Percentiles rank a stretch among this genome's conserved stretches.
These are phyloP conservation scores for Drosophila repletoides DNA, from an alignment of 1,140 invertebrate genomes.

Conservation along the genomic window DNA sequence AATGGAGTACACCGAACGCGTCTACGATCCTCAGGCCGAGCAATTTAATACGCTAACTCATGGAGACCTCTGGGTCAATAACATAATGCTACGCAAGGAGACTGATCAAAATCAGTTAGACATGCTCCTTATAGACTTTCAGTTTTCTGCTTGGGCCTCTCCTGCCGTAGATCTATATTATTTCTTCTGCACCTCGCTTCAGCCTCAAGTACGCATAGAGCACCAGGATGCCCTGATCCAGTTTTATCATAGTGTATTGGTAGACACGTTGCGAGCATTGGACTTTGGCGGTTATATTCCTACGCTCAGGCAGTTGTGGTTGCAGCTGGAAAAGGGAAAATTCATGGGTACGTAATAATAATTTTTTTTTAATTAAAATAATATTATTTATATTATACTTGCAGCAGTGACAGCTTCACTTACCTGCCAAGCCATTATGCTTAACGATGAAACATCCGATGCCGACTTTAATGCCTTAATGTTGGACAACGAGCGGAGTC, in stretches of 20 bases:
- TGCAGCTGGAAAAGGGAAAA: slow-evolving; percentile 61
- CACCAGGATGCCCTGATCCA: slow-evolving; percentile 57
- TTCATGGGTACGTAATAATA: slow-evolving; percentile 61
- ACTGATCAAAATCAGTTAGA: slow-evolving; percentile 78
- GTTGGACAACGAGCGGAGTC: slow-evolving; percentile 53
- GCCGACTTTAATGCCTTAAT: slow-evolving; percentile 68
- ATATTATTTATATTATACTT: too few species aligned
- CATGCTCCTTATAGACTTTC: slow-evolving; percentile 82
- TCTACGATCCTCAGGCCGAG: slow-evolving; percentile 71
- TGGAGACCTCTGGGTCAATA: slow-evolving; percentile 87
- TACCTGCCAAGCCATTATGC: slow-evolving; percentile 52
- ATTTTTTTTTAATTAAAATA: too few species aligned
- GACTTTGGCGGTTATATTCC: slow-evolving; percentile 62
- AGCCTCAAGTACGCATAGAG: slow-evolving; percentile 34
- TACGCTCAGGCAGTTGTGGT: slow-evolving; percentile 54
- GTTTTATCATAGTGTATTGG: slow-evolving; percentile 65
- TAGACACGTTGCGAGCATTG: slow-evolving; percentile 53
- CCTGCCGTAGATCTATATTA: slow-evolving; percentile 75
- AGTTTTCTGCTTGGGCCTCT: slow-evolving; percentile 69
- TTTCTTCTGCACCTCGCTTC: slow-evolving; percentile 64
- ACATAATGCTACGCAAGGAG: slow-evolving; percentile 85
- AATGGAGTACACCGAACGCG: slow-evolving; percentile 56
- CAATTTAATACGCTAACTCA: slow-evolving; percentile 86
- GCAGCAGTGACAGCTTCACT: slow-evolving; percentile 56
- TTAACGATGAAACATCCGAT: slow-evolving; percentile 64